A percentile compares a stretch with the other conserved stretches of the same genome.
Conservation (phyloP, 1,140 invertebrate genomes). For the Penaeus chinensis region DNA sequence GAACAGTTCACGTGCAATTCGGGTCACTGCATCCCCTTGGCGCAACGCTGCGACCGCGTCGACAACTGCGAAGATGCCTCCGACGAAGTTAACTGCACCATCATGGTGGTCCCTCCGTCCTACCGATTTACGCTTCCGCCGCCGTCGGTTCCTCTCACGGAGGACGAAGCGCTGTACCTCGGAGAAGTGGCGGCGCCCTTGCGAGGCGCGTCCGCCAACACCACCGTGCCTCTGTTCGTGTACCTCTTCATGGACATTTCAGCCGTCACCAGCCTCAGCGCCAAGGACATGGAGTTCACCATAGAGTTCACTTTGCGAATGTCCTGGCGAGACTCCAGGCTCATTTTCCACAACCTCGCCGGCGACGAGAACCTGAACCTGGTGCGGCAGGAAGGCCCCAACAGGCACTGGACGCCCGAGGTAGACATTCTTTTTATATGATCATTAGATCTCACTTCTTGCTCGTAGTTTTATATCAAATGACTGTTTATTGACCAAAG, state of each 20-base stretch:
- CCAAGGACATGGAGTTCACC: constrained; percentile 7
- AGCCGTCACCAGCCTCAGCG: background rate
- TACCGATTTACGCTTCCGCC: background rate
- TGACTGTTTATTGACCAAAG: no score
- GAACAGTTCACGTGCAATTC: constrained; percentile 37
- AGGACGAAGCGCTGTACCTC: background rate
- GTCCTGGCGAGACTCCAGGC: constrained; percentile 12
- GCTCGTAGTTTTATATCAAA: no score
- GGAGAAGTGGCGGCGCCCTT: no score
- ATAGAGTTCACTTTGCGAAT: background rate
- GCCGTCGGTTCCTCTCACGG: background rate
- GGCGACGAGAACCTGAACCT: background rate
- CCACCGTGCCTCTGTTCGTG: background rate
- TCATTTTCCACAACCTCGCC: constrained; percentile 2
- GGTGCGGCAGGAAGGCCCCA: background rate
- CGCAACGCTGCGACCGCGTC: constrained; percentile 32
- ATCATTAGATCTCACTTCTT: no score
- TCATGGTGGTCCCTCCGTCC: background rate
- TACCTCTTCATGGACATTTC: constrained; percentile 18
- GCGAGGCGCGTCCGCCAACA: no score
- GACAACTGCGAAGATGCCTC: constrained; percentile 51
- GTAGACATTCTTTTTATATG: background rate
- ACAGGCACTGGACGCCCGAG: background rate
- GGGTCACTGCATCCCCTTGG: constrained; percentile 30
- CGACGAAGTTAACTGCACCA: constrained; percentile 43